Base-by-base conservation (phyloP, 2,113 vertebrate species). In the Dromaius novaehollandiae region DNA sequence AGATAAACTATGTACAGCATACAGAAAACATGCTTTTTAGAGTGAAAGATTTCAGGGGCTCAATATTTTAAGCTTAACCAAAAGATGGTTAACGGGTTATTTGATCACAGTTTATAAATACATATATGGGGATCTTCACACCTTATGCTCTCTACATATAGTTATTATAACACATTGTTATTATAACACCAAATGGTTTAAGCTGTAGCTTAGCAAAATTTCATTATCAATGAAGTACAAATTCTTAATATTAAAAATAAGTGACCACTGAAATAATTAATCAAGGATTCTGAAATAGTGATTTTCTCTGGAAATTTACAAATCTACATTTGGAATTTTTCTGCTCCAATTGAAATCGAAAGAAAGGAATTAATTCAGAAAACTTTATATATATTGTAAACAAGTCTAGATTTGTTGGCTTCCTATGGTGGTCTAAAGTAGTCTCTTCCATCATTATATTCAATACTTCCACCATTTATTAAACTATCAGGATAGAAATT, bases 231-330 rank as follows among this genome's bases (percentile, higher is more conserved):
- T 82, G 11, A 88, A 34, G 56, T 19, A 9, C 4, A 77, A 40
- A 78, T 93, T 66, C 30, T 80, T 70, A 28, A 16, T 55, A 61
- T 46, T 79, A 56, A 86, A 11, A 0, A 21, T 5, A 1, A 0
- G 22, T 69, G 66, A 36, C 3, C 2, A 10, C 2, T 76, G 17
- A 66, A 70, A 20, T 19, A 66, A 63, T 86, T 88, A 81, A 34
- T 74, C 36, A 86, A 34, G 8, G 7, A 48, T 51, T 74, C 16
- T 80, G 28, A 65, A 30, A 55, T 3, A 60, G 6, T 12, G 7
- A 28, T 90, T 80, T 92, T 75, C 32, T 50, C 46, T 51, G 34
- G 34, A 75, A 69, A 73, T 80, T 34, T 93, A 48, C 24, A 69
- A 60, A 77, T 83, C 20, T 11, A 66, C 25, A 65, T 6, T 42